phyloP scores from a whole-genome alignment of 2,888 invertebrate genomes.

The Drosophila multiciliata region DNA sequence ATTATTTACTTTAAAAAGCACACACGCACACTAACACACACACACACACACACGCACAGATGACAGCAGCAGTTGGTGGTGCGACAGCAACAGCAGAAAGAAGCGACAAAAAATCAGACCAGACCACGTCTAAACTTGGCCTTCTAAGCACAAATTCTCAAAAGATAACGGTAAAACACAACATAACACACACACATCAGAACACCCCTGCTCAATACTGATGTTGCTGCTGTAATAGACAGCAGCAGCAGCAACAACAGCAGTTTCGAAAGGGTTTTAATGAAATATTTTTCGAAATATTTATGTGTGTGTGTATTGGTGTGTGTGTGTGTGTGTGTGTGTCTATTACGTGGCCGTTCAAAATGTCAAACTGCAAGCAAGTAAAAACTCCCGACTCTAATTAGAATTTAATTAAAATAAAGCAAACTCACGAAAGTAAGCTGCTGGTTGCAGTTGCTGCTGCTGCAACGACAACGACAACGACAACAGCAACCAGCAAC shows the following conservation, averaged over 20 bases:
- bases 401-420: conserved; percentile 84
- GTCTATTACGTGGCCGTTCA: conserved; percentile 74
- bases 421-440: conserved; percentile 25
- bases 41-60: conserved; percentile 20
- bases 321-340: conserved; percentile 37
- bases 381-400: conserved; percentile 72
- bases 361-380: conserved; percentile 76
- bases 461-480: conserved; percentile 6
- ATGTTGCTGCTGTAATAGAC: conserved; percentile 46
- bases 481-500: background rate
- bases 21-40: conserved; percentile 47
- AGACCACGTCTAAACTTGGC: conserved; percentile 63
- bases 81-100: conserved; percentile 28
- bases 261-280: conserved; percentile 51
- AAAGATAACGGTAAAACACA: conserved; percentile 56
- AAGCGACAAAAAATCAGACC: conserved; percentile 49
- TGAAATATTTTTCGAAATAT: conserved; percentile 80
- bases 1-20: conserved; percentile 82
- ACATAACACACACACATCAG: conserved; percentile 33
- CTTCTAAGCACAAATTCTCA: conserved; percentile 63
- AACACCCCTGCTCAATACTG: conserved; percentile 2
- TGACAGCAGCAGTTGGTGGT: conserved; percentile 30
- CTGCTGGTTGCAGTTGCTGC: conserved; percentile 33
- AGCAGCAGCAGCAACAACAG: conserved; percentile 21
- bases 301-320: conserved; percentile 37